phyloP scores from a whole-genome alignment of 2,797 vertebrate genomes.

The Pelochelys cantorii region DNA sequence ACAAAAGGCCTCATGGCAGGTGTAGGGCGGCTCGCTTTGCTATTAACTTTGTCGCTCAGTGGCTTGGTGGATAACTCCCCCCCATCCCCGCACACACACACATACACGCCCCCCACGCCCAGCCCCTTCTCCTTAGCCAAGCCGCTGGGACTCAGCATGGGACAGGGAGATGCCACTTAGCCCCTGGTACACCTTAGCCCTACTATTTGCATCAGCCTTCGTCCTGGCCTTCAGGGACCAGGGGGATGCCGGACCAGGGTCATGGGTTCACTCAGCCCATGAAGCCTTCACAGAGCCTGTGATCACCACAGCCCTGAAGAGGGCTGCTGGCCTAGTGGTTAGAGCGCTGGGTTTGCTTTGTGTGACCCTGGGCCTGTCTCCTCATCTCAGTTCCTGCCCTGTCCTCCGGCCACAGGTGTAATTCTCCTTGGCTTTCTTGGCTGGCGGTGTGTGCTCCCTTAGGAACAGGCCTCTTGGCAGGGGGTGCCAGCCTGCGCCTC shows the following conservation, averaged over 20 bases:
- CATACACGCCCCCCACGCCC: not conserved
- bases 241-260: not conserved
- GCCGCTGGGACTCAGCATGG: not conserved
- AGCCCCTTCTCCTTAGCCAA: not conserved
- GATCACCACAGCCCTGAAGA: not conserved
- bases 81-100: not conserved
- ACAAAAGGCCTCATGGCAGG: not conserved
- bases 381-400: no score
- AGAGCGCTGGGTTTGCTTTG: not conserved
- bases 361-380: not conserved
- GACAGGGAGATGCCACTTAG: not conserved
- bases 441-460: not conserved
- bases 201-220: not conserved
- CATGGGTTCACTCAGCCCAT: not conserved
- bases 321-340: not conserved
- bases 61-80: not conserved
- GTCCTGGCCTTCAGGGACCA: not conserved
- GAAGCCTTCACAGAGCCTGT: not conserved
- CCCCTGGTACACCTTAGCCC: fast-evolving
- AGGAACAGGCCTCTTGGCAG: not conserved
- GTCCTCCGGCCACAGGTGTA: not conserved
- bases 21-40: not conserved
- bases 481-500: not conserved
- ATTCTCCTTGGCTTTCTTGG: not conserved
- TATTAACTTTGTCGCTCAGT: not conserved